Conservation (phyloP, 2,888 invertebrate genomes). For the Escarpia spicata region DNA sequence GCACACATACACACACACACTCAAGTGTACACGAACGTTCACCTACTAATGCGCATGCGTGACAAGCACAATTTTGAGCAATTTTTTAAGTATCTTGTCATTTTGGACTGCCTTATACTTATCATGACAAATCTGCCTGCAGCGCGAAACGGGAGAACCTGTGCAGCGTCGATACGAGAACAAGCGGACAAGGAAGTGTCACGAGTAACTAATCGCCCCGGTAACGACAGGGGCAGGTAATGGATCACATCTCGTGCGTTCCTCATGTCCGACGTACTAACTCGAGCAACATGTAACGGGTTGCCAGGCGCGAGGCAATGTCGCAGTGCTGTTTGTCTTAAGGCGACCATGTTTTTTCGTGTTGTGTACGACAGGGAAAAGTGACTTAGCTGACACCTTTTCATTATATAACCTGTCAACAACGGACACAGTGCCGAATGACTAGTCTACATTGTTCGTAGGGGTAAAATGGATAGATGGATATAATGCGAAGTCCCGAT, state of each 20-base stretch:
- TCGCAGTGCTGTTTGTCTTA: too few relatives aligned
- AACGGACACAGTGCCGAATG: too few relatives aligned
- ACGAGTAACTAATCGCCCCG: background rate
- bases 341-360: too few relatives aligned
- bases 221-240: background rate
- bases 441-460: too few relatives aligned
- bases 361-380: too few relatives aligned
- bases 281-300: too few relatives aligned
- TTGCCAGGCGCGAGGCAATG: too few relatives aligned
- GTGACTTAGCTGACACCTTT: too few relatives aligned
- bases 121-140: constrained; percentile 2
- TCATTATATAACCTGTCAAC: too few relatives aligned
- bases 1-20: background rate
- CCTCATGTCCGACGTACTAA: background rate
- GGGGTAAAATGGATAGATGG: too few relatives aligned
- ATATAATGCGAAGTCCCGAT: too few relatives aligned
- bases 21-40: background rate
- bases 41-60: background rate
- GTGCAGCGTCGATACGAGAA: background rate
- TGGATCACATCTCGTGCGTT: background rate
- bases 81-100: background rate
- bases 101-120: background rate
- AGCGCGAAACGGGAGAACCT: background rate
- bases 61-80: too few relatives aligned
- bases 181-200: background rate